A percentile compares a stretch with the other conserved stretches of the same genome.
Conservation (phyloP, 2,797 vertebrate species). For the Xerus rutilus region DNA sequence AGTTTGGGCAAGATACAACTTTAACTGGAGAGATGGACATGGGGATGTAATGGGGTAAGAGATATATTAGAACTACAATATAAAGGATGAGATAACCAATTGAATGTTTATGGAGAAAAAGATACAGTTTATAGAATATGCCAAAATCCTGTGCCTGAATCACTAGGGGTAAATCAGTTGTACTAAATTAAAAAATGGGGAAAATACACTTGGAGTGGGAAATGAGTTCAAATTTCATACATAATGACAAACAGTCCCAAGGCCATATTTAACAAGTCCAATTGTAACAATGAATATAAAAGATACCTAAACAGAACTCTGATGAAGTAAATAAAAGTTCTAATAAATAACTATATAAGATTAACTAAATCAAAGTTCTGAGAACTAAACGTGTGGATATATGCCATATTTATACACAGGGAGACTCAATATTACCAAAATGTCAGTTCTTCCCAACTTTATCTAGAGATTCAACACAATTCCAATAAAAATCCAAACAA, state of each 20-base stretch:
- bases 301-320: not conserved
- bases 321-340: not conserved
- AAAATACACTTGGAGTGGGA: not conserved
- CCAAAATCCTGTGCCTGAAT: not conserved
- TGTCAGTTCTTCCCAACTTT: not conserved
- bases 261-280: conserved; percentile 1
- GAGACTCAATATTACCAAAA: not conserved
- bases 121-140: not conserved
- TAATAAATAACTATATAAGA: not conserved
- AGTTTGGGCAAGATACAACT: not conserved
- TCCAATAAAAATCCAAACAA: not conserved
- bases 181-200: not conserved
- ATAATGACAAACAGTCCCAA: not conserved
- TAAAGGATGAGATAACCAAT: not conserved
- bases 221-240: not conserved
- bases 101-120: not conserved
- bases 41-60: not conserved
- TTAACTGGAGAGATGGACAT: not conserved
- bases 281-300: not conserved
- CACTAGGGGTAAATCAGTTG: not conserved
- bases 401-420: not conserved
- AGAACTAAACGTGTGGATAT: not conserved
- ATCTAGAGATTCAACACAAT: not conserved
- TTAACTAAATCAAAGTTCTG: not conserved
- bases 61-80: not conserved